Evolutionary conservation across 2,113 vertebrate species (phyloP).

Genomic region (Thermophis baileyi): DNA sequence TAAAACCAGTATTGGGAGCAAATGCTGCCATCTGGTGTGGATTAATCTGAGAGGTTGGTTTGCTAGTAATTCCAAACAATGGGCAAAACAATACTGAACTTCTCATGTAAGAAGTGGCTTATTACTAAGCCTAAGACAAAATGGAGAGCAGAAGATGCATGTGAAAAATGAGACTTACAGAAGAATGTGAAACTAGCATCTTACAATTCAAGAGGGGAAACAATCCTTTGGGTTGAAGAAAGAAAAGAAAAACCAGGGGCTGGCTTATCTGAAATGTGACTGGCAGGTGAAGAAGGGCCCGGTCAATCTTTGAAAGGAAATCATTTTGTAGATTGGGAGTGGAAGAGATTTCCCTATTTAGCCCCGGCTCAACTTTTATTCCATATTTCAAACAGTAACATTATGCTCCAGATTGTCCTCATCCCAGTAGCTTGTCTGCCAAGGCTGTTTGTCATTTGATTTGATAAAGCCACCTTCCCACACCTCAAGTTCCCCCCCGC

Average conservation of each 20-base stretch:
- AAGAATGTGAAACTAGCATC: background rate
- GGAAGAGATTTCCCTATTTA: background rate
- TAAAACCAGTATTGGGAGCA: background rate
- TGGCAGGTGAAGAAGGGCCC: background rate
- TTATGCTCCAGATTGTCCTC: conserved; percentile 22
- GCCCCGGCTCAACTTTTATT: accelerated
- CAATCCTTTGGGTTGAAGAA: background rate
- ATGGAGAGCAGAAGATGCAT: background rate
- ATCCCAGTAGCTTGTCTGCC: conserved; percentile 52
- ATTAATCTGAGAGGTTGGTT: background rate
- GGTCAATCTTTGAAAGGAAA: background rate
- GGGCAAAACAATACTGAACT: background rate
- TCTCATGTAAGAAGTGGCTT: background rate
- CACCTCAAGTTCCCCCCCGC: conserved; percentile 63
- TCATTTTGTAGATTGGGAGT: background rate
- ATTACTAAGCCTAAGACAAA: background rate
- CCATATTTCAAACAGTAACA: background rate
- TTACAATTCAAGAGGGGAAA: background rate
- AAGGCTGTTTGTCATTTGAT: conserved; percentile 60
- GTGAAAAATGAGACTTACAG: background rate
- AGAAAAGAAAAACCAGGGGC: background rate
- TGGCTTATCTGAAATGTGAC: background rate
- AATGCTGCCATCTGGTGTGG: background rate
- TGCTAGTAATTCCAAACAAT: background rate
- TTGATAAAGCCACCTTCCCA: conserved; percentile 63